A percentile compares a stretch with the other conserved stretches of the same genome.
Evolutionary conservation across 2,113 vertebrate species (phyloP).

Genomic region (Lepus europaeus): DNA sequence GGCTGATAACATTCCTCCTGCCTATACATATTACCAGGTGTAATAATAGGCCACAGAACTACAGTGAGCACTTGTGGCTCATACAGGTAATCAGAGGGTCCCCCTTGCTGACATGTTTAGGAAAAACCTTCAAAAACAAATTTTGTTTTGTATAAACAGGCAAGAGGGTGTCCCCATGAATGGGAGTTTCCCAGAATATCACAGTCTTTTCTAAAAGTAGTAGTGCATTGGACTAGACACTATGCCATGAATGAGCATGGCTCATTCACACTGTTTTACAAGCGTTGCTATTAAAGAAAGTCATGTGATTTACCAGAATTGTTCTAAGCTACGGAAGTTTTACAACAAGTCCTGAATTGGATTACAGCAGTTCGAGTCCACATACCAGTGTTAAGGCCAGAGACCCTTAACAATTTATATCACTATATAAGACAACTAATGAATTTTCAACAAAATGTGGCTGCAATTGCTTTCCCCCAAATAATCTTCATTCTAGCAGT

Average conservation of each 20-base stretch:
- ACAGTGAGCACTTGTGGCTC: not conserved
- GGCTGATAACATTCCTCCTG: not conserved
- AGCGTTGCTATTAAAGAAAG: conserved; percentile 67
- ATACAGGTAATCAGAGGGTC: not conserved
- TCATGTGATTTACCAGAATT: conserved; percentile 65
- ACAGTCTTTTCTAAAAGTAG: conserved; percentile 51
- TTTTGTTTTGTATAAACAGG: conserved; percentile 51
- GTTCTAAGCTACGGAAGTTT: conserved; percentile 38
- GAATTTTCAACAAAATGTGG: conserved; percentile 40
- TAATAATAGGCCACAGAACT: not conserved
- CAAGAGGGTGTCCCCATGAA: not conserved
- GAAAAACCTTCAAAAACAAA: conserved; percentile 14
- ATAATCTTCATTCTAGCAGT: not conserved
- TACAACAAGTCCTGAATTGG: conserved; percentile 54
- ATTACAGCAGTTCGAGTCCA: not conserved
- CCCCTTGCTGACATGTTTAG: conserved; percentile 42
- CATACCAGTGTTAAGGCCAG: not conserved
- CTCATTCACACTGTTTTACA: conserved; percentile 60
- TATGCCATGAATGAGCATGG: conserved; percentile 26
- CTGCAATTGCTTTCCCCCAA: not conserved
- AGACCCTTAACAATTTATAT: conserved; percentile 36
- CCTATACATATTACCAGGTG: not conserved
- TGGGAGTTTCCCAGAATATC: conserved; percentile 48
- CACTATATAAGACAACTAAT: conserved; percentile 47
- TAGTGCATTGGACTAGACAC: conserved; percentile 3